Base-by-base conservation (phyloP, 1,140 invertebrate genomes). In the Polypedilum vanderplanki region DNA sequence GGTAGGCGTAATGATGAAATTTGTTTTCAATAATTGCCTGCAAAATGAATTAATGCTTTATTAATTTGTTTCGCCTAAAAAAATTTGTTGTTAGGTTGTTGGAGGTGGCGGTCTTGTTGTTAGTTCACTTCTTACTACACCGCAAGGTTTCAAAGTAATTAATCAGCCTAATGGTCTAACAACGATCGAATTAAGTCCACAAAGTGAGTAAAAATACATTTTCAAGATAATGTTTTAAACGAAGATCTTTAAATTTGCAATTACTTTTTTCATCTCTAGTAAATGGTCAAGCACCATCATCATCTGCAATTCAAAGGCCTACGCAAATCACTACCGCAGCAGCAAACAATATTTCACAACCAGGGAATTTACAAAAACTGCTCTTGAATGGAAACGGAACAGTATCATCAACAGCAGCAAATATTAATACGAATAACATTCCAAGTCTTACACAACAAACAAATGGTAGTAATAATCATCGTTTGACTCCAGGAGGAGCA, bases 71-170 rank as follows among this genome's bases (percentile, higher is more conserved):
- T 67, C 64, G 17, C 17, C 3, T 70, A 17, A 70, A 20, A 70
- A 70, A n/a, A n/a, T n/a, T n/a, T n/a, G n/a, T n/a, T n/a, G n/a
- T n/a, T n/a, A n/a, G 65, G 65, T 70, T 18, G 65, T 70, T 70
- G 65, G 65, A 5, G 65, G 65, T 10, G 17, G 65, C 18, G 65
- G 65, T 70, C 65, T 70, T 70, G 65, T 70, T 10, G 65, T 70
- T 10, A 70, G 65, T 70, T 18, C 65, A 70, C 20, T 70, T 18
- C 65, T 70, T 8, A 70, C 65, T 9, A 18, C 65, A 70, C 20
- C 65, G 10, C 65, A 70, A 70, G 65, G 65, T 18, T 70, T 70
- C 65, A 70, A 70, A 70, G 65, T 70, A 20, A 70, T 70, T 70
- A 22, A 22, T 8, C 65, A 70, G 17, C 20, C 65, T 18, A 70